These are phyloP conservation scores for Eublepharis macularius DNA, from an alignment of 2,113 vertebrate species.

Conservation along the genomic window DNA sequence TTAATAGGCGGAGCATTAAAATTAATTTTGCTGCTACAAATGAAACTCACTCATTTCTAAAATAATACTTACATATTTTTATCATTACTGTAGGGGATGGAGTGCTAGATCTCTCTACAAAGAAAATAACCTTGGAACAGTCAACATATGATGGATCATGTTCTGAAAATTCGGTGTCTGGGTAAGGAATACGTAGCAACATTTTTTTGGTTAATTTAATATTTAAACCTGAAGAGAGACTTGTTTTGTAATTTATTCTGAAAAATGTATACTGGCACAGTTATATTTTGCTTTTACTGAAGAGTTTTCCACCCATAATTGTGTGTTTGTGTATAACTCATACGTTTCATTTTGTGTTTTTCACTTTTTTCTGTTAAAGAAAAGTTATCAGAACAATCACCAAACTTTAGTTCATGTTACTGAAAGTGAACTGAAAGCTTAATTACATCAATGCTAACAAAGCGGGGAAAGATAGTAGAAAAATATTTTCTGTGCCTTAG, in stretches of 20 bases:
- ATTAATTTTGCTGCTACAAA: not conserved
- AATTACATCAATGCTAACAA: conserved; percentile 56
- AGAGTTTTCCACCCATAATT: conserved; percentile 77
- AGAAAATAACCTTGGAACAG: conserved; percentile 85
- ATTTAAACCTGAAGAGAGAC: conserved; percentile 60
- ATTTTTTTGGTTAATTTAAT: conserved; percentile 50
- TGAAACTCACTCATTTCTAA: not conserved
- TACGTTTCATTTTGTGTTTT: conserved; percentile 79
- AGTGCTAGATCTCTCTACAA: conserved; percentile 96
- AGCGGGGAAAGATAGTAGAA: conserved; percentile 62
- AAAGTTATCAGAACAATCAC: conserved; percentile 89
- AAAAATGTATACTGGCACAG: conserved; percentile 63
- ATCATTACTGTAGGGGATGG: conserved; percentile 81
- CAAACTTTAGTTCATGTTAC: conserved; percentile 86
- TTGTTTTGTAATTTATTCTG: conserved; percentile 57
- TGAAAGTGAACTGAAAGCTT: conserved; percentile 77
- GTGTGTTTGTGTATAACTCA: conserved; percentile 79
- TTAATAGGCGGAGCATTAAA: too few relatives aligned
- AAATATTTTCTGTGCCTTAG: conserved; percentile 58
- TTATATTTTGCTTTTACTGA: conserved; percentile 68
- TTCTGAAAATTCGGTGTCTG: conserved; percentile 84
- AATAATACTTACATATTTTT: conserved; percentile 34
- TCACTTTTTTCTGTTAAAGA: conserved; percentile 84
- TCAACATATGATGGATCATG: conserved; percentile 77
- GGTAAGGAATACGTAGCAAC: conserved; percentile 84